A percentile compares a stretch with the other conserved stretches of the same genome.
phyloP scores from a whole-genome alignment of 1,140 invertebrate genomes.

The Drusus annulatus region DNA sequence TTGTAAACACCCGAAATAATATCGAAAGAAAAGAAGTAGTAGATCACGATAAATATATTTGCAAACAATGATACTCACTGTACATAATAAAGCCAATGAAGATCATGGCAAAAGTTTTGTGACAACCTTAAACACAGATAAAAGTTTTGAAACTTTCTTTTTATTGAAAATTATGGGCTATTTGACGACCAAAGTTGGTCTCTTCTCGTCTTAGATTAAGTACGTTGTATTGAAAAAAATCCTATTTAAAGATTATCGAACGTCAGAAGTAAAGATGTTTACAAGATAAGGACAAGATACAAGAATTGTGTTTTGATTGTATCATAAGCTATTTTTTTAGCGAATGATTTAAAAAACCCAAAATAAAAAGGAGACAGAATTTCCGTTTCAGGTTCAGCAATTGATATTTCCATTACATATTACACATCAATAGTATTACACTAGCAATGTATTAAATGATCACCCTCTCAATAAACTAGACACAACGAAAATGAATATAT shows the following conservation, averaged over 20 bases:
- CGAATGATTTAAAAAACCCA: too few species aligned
- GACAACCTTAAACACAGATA: constrained; percentile 36
- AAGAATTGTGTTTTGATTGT: too few species aligned
- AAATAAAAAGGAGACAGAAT: too few species aligned
- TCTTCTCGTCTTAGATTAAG: background rate
- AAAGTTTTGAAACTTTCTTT: constrained; percentile 31
- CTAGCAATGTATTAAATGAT: too few species aligned
- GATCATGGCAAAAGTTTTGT: constrained; percentile 29
- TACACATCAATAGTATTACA: too few species aligned
- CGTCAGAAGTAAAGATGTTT: background rate
- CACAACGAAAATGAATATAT: too few species aligned
- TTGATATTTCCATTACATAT: too few species aligned
- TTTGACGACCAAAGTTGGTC: constrained; percentile 11
- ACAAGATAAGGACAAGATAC: too few species aligned
- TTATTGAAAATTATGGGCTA: constrained; percentile 32
- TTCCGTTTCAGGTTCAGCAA: too few species aligned
- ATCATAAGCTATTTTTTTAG: too few species aligned
- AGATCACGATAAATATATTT: constrained; percentile 27
- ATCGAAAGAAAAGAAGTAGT: constrained; percentile 2
- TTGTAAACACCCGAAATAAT: constrained; percentile 24
- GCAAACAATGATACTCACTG: constrained; percentile 29
- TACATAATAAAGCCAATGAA: constrained; percentile 25
- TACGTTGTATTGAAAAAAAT: constrained; percentile 4
- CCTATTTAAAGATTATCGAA: constrained; percentile 1
- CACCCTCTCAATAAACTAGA: too few species aligned